Conservation (phyloP, 2,113 vertebrate genomes). For the Dromiciops gliroides region DNA sequence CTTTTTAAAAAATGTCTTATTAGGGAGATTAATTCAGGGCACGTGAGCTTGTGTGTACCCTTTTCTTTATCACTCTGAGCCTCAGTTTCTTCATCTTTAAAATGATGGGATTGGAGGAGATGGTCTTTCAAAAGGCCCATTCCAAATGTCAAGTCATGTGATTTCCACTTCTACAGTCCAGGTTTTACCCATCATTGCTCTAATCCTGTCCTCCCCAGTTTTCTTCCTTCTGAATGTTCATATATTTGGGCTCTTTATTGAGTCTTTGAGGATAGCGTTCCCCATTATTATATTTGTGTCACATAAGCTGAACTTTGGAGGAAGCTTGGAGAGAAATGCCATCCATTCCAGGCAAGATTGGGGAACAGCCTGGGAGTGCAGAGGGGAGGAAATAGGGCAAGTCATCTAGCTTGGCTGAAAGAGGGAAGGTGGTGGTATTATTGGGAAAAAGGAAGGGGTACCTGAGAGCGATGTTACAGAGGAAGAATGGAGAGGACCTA, state of each 20-base stretch:
- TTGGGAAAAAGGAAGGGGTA: neutral
- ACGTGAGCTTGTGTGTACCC: neutral
- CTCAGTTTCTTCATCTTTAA: neutral
- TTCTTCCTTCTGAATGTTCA: neutral
- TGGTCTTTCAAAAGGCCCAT: neutral
- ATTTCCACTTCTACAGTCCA: neutral
- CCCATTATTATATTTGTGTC: neutral
- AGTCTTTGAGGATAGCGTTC: neutral
- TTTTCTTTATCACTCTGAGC: neutral
- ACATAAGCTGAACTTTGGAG: neutral
- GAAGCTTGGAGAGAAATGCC: neutral
- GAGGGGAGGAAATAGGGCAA: neutral
- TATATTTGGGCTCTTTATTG: neutral
- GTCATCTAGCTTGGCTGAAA: neutral
- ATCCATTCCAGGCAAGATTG: neutral
- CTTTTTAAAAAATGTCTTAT: neutral
- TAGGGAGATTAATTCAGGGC: neutral
- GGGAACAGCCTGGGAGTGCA: neutral
- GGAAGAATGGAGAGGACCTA: neutral
- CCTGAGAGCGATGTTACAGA: neutral
- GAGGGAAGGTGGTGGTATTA: neutral
- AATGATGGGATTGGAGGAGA: neutral
- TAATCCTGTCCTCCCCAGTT: neutral
- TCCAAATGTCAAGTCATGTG: neutral
- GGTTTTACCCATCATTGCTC: neutral